Percentiles rank a stretch among this genome's conserved stretches.
phyloP scores from a whole-genome alignment of 2,113 vertebrate genomes.

The Sebastes schlegelii region DNA sequence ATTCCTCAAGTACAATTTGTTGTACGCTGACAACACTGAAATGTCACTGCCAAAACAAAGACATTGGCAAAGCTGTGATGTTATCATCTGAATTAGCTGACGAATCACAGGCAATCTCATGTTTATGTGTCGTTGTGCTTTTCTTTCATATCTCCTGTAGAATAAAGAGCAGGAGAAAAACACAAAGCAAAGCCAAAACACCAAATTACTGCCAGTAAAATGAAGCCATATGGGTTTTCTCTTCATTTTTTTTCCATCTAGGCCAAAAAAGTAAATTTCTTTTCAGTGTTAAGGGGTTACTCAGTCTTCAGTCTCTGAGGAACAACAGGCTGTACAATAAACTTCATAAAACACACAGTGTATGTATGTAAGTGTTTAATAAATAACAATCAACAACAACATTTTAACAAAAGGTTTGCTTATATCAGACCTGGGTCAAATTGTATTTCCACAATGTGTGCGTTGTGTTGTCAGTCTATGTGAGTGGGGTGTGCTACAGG shows the following conservation, averaged over 20 bases:
- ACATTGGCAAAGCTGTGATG: conserved; percentile 13
- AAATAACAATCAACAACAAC: conserved; percentile 82
- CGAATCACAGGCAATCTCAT: conserved; percentile 11
- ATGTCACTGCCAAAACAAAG: conserved; percentile 41
- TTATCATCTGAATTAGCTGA: conserved; percentile 28
- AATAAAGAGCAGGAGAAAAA: conserved; percentile 45
- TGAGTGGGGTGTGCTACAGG: not conserved
- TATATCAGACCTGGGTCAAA: conserved; percentile 72
- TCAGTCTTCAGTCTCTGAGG: not conserved
- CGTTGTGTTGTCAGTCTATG: conserved; percentile 23
- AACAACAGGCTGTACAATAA: conserved; percentile 25
- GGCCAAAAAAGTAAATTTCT: not conserved
- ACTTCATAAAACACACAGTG: conserved; percentile 47
- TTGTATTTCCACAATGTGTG: conserved; percentile 38
- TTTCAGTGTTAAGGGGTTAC: not conserved
- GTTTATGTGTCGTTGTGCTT: not conserved
- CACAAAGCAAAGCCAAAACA: conserved; percentile 44
- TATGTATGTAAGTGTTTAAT: conserved; percentile 81
- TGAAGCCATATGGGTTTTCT: conserved; percentile 37
- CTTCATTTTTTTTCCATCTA: conserved; percentile 2
- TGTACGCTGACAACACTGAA: conserved; percentile 9
- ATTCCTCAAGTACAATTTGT: conserved; percentile 6
- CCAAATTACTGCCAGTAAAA: conserved; percentile 44
- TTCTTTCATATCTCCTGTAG: conserved; percentile 23
- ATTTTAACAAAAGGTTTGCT: conserved; percentile 67